Base-by-base conservation (phyloP, 2,888 invertebrate genomes). In the Dexiosoma caninum region DNA sequence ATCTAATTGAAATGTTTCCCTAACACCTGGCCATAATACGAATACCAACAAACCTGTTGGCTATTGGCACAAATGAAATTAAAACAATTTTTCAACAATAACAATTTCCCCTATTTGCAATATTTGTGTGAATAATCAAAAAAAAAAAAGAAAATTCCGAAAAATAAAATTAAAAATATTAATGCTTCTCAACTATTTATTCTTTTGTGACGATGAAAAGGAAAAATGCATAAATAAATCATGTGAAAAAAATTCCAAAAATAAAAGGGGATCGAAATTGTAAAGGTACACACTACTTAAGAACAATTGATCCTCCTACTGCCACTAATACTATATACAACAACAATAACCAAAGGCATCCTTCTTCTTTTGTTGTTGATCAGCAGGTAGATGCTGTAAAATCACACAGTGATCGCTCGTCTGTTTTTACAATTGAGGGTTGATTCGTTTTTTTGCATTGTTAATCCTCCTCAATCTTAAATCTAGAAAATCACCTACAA, bases 241-340 rank as follows among this genome's bases (percentile, higher is more conserved):
- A 81, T 81, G 72, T 67, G 81, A 77, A 71, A 60, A 44, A 53
- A 53, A 55, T 72, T 27, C n/a, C n/a, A n/a, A n/a, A n/a, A n/a
- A n/a, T 7, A 27, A 53, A 53, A 30, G 67, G 21, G 62, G 72
- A 72, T 64, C 64, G 21, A 30, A 69, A 57, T 53, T 42, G 53
- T 51, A 35, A n/a, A n/a, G n/a, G n/a, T 74, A 42, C 19, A 57
- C 16, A 66, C 51, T 80, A 80, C 69, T 81, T 81, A 81, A 57
- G 62, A 72, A 81, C 77, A 81, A 81, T 81, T 81, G 81, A 81
- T 81, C 81, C 81, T 81, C 76, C 81, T 81, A 72, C 72, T 62
- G 71, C 40, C 67, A 77, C 77, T 62, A 81, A 76, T 69, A 53
- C 81, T 19, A 21, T 12, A 44, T 37, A n/a, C 9, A 32, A 32